phyloP scores from a whole-genome alignment of 2,113 vertebrate genomes.

The Laticauda colubrina region DNA sequence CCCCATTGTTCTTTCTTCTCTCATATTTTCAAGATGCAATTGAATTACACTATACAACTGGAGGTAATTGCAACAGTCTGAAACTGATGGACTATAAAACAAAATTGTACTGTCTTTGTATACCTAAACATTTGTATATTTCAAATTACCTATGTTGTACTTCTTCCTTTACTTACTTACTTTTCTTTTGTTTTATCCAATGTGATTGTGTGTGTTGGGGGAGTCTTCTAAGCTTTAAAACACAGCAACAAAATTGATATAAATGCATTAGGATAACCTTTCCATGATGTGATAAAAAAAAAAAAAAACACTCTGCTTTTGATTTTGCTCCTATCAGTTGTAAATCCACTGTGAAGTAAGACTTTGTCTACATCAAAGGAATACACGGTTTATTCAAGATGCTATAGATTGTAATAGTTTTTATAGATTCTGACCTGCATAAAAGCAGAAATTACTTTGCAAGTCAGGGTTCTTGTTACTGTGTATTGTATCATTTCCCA shows the following conservation, averaged over 20 bases:
- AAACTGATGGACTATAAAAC: not conserved
- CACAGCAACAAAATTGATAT: slow-evolving; percentile 37
- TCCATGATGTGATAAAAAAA: not conserved
- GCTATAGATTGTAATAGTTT: not conserved
- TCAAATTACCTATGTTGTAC: not conserved
- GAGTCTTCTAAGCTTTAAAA: slow-evolving; percentile 43
- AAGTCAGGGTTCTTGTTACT: not conserved
- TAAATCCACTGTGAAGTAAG: not conserved
- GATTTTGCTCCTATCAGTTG: not conserved
- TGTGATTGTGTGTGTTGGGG: not conserved
- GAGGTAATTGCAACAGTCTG: not conserved
- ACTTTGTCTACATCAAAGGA: not conserved
- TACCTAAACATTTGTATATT: not conserved
- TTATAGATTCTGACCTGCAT: not conserved
- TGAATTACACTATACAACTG: not conserved
- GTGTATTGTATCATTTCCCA: not conserved
- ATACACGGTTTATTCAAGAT: not conserved
- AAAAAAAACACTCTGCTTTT: not conserved
- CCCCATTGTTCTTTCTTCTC: not conserved
- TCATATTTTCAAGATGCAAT: not conserved
- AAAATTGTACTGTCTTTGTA: not conserved
- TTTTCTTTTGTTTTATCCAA: slow-evolving; percentile 48
- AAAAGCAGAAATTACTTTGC: not conserved
- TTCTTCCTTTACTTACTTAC: not conserved
- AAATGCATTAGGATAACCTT: not conserved